Percentiles rank a stretch among this genome's conserved stretches.
These are phyloP conservation scores for Heliconius sara DNA, from an alignment of 2,888 invertebrate genomes.

Conservation along the genomic window DNA sequence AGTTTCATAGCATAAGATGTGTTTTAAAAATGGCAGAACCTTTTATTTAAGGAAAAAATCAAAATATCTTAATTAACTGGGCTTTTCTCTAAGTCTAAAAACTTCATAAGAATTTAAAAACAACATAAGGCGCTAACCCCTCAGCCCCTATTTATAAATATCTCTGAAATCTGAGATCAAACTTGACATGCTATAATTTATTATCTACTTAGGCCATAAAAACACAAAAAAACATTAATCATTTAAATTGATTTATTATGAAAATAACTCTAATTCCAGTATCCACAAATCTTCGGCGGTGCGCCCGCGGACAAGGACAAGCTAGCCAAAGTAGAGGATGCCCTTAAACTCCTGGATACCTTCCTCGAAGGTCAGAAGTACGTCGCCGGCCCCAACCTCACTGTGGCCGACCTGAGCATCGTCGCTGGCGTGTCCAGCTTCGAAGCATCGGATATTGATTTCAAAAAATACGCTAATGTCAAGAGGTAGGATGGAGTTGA, in stretches of 20 bases:
- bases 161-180: no score
- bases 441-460: constrained; percentile 87
- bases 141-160: no score
- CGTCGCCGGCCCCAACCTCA: constrained; percentile 88
- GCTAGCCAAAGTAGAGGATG: constrained; percentile 87
- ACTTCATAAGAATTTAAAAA: background rate
- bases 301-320: constrained; percentile 87
- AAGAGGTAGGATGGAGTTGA: constrained; percentile 67
- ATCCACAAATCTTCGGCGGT: constrained; percentile 85
- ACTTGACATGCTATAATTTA: no score
- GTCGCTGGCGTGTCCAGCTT: constrained; percentile 87
- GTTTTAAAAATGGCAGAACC: no score
- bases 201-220: no score
- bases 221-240: no score
- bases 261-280: constrained; percentile 65
- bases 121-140: background rate
- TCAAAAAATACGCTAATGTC: constrained; percentile 88
- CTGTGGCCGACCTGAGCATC: constrained; percentile 90
- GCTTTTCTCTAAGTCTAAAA: background rate
- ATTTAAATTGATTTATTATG: background rate
- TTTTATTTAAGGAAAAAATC: no score
- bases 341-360: constrained; percentile 87
- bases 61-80: background rate
- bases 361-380: constrained; percentile 89
- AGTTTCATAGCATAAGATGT: no score